A percentile compares a stretch with the other conserved stretches of the same genome.
Conservation (phyloP, 2,888 invertebrate species). For the Anarsia innoxiella region DNA sequence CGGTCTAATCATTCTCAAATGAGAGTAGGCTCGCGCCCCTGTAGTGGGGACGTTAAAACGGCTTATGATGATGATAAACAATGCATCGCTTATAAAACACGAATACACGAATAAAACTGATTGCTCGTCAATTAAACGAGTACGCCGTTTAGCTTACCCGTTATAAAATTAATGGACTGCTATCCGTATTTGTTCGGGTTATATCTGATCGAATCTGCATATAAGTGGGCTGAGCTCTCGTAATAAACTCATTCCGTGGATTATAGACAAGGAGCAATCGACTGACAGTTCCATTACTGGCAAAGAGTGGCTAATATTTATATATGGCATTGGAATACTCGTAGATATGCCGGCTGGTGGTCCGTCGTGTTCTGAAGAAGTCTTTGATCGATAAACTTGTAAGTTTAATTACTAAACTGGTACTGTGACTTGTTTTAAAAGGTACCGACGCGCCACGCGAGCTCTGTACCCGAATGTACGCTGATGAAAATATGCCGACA, state of each 20-base stretch:
- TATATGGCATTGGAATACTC: slow-evolving; percentile 38
- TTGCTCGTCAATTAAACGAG: slow-evolving; percentile 13
- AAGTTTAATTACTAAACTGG: slow-evolving; percentile 71
- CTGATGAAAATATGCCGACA: too few relatives aligned
- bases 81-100: too few relatives aligned
- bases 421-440: slow-evolving; percentile 46
- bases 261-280: slow-evolving; percentile 55
- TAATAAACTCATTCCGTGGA: slow-evolving; percentile 64
- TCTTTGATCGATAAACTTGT: slow-evolving; percentile 70
- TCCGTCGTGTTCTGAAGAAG: slow-evolving; percentile 50
- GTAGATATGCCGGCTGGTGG: slow-evolving; percentile 59
- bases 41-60: too few relatives aligned
- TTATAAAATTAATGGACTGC: slow-evolving; percentile 31
- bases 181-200: slow-evolving; percentile 33
- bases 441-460: slow-evolving; percentile 61
- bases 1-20: too few relatives aligned
- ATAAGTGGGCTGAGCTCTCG: slow-evolving; percentile 41
- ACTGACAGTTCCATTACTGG: slow-evolving; percentile 63
- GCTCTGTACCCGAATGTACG: too few relatives aligned
- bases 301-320: slow-evolving; percentile 52
- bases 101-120: too few relatives aligned
- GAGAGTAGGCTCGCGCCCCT: too few relatives aligned
- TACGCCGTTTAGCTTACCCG: slow-evolving; percentile 27
- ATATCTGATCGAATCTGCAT: slow-evolving; percentile 33
- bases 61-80: too few relatives aligned